phyloP scores from a whole-genome alignment of 2,113 vertebrate species.

The Pyxicephalus adspersus region DNA sequence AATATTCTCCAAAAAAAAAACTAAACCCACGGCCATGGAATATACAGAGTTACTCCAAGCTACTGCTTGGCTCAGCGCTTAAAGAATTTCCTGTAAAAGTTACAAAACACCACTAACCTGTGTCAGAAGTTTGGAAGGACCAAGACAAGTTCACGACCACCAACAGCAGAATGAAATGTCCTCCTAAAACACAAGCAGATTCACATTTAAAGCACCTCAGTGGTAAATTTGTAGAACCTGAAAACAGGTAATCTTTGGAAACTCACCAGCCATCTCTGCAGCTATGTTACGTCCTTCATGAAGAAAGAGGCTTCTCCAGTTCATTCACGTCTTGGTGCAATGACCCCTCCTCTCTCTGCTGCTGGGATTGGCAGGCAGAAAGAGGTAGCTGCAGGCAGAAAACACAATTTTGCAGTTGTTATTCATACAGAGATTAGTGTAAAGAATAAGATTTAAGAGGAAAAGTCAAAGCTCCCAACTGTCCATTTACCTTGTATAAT shows the following conservation, averaged over 20 bases:
- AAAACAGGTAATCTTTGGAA: background rate
- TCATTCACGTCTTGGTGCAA: background rate
- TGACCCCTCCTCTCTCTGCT: slow-evolving; percentile 1
- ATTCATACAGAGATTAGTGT: too few species aligned
- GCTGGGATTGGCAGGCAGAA: background rate
- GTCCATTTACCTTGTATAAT: too few species aligned
- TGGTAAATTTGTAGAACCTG: background rate
- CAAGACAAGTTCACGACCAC: slow-evolving; percentile 10
- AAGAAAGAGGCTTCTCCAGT: background rate
- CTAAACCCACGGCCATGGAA: too few species aligned
- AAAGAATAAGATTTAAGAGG: too few species aligned
- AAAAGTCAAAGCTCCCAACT: too few species aligned
- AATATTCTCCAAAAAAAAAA: too few species aligned
- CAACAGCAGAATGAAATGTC: slow-evolving; percentile 1
- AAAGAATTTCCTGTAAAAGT: background rate
- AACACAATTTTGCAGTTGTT: background rate
- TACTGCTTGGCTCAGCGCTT: too few species aligned
- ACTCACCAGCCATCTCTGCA: slow-evolving; percentile 36
- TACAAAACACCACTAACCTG: slow-evolving; percentile 4
- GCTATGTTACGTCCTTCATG: slow-evolving; percentile 34
- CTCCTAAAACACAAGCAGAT: slow-evolving; percentile 15
- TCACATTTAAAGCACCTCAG: background rate
- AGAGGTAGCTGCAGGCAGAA: background rate
- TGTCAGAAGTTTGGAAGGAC: slow-evolving; percentile 2
- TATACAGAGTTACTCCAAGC: too few species aligned